Conservation (phyloP, 2,888 invertebrate species). For the Clostera curtula region DNA sequence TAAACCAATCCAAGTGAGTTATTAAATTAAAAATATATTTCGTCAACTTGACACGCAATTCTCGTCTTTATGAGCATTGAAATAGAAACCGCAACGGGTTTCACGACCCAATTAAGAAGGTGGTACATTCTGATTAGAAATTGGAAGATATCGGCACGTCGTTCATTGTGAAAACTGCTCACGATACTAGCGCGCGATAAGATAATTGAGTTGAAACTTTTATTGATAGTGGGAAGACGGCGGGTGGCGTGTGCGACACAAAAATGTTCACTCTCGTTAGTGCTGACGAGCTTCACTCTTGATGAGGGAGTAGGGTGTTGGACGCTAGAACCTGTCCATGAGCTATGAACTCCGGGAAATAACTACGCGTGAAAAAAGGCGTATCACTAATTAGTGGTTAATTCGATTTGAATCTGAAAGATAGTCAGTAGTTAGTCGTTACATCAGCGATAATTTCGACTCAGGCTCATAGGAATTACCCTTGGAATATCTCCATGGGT, state of each 20-base stretch:
- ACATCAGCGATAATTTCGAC: no score
- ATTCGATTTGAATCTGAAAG: no score
- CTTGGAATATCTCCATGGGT: no score
- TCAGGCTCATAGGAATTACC: no score
- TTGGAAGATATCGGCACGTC: conserved; percentile 71
- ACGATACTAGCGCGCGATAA: conserved; percentile 68
- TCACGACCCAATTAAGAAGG: conserved; percentile 57
- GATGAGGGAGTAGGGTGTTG: no score
- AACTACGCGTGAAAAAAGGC: no score
- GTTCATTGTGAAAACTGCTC: conserved; percentile 71
- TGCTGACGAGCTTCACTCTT: conserved; percentile 12
- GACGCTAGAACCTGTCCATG: no score
- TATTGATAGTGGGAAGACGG: conserved; percentile 57
- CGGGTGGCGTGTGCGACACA: conserved; percentile 41
- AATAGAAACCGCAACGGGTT: conserved; percentile 22
- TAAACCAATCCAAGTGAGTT: conserved; percentile 66
- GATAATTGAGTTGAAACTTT: conserved; percentile 66
- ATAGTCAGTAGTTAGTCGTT: no score
- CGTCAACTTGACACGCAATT: conserved; percentile 22
- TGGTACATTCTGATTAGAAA: conserved; percentile 72
- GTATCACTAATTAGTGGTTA: no score
- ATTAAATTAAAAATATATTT: conserved; percentile 69
- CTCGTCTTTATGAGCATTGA: conserved; percentile 30
- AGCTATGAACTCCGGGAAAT: no score
- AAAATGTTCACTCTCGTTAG: conserved; percentile 27